phyloP scores from a whole-genome alignment of 1,140 invertebrate species.

The Drosophila nasuta region DNA sequence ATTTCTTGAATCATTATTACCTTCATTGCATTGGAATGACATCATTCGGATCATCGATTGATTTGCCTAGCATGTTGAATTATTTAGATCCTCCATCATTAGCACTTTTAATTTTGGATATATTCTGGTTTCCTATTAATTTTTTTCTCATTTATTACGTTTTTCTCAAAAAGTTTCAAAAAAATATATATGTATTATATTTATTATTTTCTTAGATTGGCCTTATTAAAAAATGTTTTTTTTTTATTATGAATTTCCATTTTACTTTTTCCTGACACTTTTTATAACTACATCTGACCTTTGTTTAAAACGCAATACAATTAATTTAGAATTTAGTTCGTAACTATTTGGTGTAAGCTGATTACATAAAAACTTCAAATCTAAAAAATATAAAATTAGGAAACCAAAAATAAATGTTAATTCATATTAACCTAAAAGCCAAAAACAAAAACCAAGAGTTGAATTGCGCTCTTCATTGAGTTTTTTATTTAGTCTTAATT shows the following conservation, averaged over 20 bases:
- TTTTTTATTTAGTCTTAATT: conserved; percentile 49
- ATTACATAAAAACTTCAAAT: conserved; percentile 7
- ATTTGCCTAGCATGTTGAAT: conserved; percentile 20
- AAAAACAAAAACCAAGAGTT: conserved; percentile 39
- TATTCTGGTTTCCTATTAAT: conserved; percentile 33
- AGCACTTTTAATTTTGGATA: conserved; percentile 3
- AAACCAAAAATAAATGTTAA: conserved; percentile 13
- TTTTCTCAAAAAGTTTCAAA: conserved; percentile 81
- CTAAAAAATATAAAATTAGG: conserved; percentile 37
- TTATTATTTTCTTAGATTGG: conserved; percentile 78
- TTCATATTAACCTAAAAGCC: neutral
- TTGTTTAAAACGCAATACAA: conserved; percentile 61
- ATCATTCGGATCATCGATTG: conserved; percentile 3
- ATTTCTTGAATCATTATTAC: conserved; percentile 53
- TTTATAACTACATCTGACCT: conserved; percentile 54
- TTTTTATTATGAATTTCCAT: conserved; percentile 32
- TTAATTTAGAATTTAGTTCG: conserved; percentile 53
- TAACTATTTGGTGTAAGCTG: conserved; percentile 54
- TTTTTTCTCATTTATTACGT: conserved; percentile 43
- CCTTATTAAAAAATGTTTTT: conserved; percentile 77
- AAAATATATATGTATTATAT: conserved; percentile 78
- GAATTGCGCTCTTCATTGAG: conserved; percentile 28
- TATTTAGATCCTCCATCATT: conserved; percentile 21
- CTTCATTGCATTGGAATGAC: conserved; percentile 18
- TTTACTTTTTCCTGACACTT: conserved; percentile 25